Evolutionary conservation across 2,888 invertebrate genomes (phyloP).

Genomic region (Drosophila melanosoma): DNA sequence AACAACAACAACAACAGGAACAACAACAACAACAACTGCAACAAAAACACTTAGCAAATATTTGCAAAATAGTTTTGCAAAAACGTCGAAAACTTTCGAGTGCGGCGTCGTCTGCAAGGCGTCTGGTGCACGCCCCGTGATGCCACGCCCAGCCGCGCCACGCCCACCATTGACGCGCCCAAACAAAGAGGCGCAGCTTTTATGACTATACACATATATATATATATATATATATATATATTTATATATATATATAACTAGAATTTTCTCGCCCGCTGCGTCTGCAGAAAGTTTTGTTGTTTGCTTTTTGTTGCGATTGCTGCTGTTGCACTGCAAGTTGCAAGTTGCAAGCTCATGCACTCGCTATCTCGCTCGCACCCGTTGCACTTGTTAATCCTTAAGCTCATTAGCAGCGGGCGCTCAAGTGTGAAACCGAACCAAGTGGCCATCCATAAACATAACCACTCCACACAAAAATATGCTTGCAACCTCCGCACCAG

Average conservation of each 20-base stretch:
- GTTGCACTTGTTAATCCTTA: conserved; percentile 61
- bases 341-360: conserved; percentile 1
- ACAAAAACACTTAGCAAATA: conserved; percentile 65
- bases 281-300: conserved; percentile 6
- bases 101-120: conserved; percentile 62
- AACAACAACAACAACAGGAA: not conserved
- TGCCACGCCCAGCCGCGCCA: conserved; percentile 13
- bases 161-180: conserved; percentile 43
- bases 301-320: conserved; percentile 7
- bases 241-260: conserved; percentile 9
- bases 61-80: conserved; percentile 73
- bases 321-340: conserved; percentile 1
- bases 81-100: conserved; percentile 44
- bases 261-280: conserved; percentile 27
- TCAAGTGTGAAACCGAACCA: conserved; percentile 75
- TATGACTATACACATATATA: conserved; percentile 36
- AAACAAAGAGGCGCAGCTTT: conserved; percentile 43
- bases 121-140: conserved; percentile 50
- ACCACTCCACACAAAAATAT: conserved; percentile 31
- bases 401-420: conserved; percentile 74
- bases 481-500: conserved; percentile 23
- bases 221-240: conserved; percentile 25
- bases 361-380: not conserved
- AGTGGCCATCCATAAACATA: conserved; percentile 72
- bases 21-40: not conserved